Conservation (phyloP, 2,888 invertebrate species). For the Chrysotoxum bicinctum region DNA sequence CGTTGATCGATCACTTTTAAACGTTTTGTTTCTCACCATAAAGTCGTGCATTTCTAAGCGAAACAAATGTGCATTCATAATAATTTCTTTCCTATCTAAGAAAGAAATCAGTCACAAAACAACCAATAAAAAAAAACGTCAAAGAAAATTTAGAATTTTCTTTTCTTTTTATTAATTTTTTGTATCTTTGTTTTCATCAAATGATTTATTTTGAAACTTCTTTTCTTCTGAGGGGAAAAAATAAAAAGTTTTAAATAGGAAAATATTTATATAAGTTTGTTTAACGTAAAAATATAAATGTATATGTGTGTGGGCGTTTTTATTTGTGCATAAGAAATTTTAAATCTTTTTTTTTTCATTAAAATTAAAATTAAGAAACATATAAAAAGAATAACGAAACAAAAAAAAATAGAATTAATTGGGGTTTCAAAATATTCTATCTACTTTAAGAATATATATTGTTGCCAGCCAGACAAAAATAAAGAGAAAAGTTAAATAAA, state of each 20-base stretch:
- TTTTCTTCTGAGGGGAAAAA: conserved; percentile 52
- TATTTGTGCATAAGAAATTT: conserved; percentile 21
- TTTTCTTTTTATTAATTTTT: background rate
- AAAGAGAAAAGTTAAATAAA: conserved; percentile 5
- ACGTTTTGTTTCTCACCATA: conserved; percentile 30
- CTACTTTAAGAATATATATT: conserved; percentile 33
- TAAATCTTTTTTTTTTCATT: conserved; percentile 15
- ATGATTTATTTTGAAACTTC: conserved; percentile 27
- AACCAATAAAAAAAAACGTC: background rate
- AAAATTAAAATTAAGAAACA: conserved; percentile 15
- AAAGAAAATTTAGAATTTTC: conserved; percentile 37
- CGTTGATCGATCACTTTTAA: conserved; percentile 40
- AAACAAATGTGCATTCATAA: conserved; percentile 45
- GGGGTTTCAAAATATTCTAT: conserved; percentile 36
- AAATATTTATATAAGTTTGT: background rate
- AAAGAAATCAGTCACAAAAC: conserved; percentile 30
- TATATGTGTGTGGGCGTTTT: conserved; percentile 16
- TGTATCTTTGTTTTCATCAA: conserved; percentile 17
- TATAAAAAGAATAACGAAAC: conserved; percentile 16
- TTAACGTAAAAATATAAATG: background rate
- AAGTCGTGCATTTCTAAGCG: conserved; percentile 54
- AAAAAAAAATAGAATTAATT: conserved; percentile 6
- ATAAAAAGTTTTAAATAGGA: conserved; percentile 23
- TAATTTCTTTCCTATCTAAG: conserved; percentile 32
- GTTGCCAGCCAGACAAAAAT: conserved; percentile 20